Conservation (phyloP, 2,888 invertebrate species). For the Caradrina kadenii region DNA sequence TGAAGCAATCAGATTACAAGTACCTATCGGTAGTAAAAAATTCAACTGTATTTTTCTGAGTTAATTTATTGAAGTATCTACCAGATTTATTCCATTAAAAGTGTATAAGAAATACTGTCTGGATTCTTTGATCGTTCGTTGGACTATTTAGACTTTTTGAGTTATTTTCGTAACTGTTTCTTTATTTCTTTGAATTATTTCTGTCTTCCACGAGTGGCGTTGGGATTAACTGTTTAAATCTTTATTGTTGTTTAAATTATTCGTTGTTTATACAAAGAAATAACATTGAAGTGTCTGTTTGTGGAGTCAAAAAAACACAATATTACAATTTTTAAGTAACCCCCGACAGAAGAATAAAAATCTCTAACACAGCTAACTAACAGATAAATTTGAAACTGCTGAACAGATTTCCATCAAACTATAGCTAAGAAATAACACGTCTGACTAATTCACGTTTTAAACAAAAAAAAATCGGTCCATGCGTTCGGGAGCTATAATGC, state of each 20-base stretch:
- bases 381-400: too few species aligned
- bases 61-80: conserved; percentile 39
- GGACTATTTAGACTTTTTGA: conserved; percentile 21
- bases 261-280: too few species aligned
- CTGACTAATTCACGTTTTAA: too few species aligned
- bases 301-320: too few species aligned
- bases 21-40: conserved; percentile 22
- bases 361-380: too few species aligned
- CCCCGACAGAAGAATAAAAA: too few species aligned
- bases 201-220: background rate
- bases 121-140: conserved; percentile 8
- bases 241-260: background rate
- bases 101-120: conserved; percentile 22
- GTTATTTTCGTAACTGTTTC: background rate
- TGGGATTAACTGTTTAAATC: conserved; percentile 3
- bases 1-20: conserved; percentile 47
- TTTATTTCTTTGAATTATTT: conserved; percentile 1
- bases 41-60: conserved; percentile 21
- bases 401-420: too few species aligned
- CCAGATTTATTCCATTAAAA: conserved; percentile 31
- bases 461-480: too few species aligned
- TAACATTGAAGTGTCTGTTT: too few species aligned
- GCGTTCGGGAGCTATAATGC: too few species aligned
- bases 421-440: too few species aligned
- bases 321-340: too few species aligned